Evolutionary conservation across 2,888 invertebrate species (phyloP).

Genomic region (Apamea crenata): DNA sequence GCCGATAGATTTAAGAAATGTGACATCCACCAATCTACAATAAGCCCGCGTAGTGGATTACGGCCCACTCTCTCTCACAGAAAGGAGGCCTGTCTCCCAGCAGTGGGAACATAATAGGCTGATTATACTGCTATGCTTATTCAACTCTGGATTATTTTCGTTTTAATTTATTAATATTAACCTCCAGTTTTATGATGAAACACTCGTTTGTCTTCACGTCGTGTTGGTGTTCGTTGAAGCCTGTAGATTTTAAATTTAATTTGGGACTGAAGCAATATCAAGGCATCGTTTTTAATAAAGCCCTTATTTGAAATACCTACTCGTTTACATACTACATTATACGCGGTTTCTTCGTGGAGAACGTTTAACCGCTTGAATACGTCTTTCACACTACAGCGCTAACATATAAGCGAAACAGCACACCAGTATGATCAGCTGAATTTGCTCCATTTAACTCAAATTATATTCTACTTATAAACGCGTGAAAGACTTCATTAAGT

Average conservation of each 20-base stretch:
- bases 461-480: constrained; percentile 62
- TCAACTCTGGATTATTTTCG: neutral
- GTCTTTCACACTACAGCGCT: constrained; percentile 32
- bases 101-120: neutral
- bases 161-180: neutral
- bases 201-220: neutral
- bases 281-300: constrained; percentile 4
- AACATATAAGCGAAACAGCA: constrained; percentile 67
- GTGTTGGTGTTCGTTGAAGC: neutral
- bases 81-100: neutral
- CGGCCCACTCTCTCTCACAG: neutral
- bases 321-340: constrained; percentile 6
- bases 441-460: constrained; percentile 70
- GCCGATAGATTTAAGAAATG: neutral
- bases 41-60: neutral
- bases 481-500: constrained; percentile 54
- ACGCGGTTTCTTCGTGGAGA: constrained; percentile 13
- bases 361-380: constrained; percentile 39
- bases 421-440: constrained; percentile 70
- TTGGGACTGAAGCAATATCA: neutral
- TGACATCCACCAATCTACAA: neutral
- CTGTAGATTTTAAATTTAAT: neutral
- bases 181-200: neutral
- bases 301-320: constrained; percentile 38
- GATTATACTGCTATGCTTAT: neutral